A percentile compares a stretch with the other conserved stretches of the same genome.
phyloP scores from a whole-genome alignment of 2,888 invertebrate genomes.

The Morpho achilles region DNA sequence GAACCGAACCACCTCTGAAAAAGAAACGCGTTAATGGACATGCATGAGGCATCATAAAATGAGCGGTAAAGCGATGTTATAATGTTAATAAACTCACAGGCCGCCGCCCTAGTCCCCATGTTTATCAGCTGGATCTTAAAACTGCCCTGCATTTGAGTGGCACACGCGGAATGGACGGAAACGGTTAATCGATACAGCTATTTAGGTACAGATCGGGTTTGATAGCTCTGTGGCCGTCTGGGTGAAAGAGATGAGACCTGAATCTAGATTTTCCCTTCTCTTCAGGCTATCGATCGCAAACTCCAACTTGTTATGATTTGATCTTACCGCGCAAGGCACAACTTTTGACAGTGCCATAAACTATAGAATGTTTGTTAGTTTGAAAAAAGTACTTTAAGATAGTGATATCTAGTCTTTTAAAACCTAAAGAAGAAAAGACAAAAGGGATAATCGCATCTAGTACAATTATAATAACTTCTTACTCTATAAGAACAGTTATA shows the following conservation, averaged over 20 bases:
- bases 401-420: too few relatives aligned
- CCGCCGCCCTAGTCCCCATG: conserved; percentile 96
- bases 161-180: conserved; percentile 42
- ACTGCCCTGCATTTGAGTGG: conserved; percentile 81
- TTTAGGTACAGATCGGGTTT: conserved; percentile 37
- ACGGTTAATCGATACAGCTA: conserved; percentile 60
- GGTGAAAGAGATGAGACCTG: conserved; percentile 73
- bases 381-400: too few relatives aligned
- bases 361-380: too few relatives aligned
- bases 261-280: conserved; percentile 67
- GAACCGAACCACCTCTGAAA: conserved; percentile 65
- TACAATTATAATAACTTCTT: too few relatives aligned
- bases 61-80: conserved; percentile 34
- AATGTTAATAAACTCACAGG: conserved; percentile 83
- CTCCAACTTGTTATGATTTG: conserved; percentile 32
- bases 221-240: conserved; percentile 32
- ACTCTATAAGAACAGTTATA: too few relatives aligned
- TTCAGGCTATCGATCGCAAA: conserved; percentile 59
- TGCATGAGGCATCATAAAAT: conserved; percentile 48
- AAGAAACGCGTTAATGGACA: conserved; percentile 69
- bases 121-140: conserved; percentile 85
- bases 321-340: conserved; percentile 28
- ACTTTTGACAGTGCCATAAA: too few relatives aligned
- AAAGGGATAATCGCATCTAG: too few relatives aligned
- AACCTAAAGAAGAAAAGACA: too few relatives aligned